Evolutionary conservation across 2,113 vertebrate genomes (phyloP).

Genomic region (Ascaphus truei): DNA sequence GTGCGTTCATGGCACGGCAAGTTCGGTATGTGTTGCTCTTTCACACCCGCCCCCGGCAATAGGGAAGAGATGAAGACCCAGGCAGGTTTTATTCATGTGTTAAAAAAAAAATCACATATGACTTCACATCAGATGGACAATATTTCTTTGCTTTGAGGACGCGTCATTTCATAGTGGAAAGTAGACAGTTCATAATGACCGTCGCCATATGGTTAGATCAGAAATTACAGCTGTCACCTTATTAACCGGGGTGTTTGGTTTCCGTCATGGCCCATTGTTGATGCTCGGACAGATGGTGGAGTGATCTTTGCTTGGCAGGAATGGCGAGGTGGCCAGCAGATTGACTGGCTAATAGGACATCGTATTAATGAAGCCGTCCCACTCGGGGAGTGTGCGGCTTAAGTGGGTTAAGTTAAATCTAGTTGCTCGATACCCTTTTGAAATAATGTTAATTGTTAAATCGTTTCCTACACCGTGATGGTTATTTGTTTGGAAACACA

Average conservation of each 20-base stretch:
- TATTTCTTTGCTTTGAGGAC: background rate
- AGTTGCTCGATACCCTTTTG: background rate
- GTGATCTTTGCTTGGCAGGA: conserved; percentile 17
- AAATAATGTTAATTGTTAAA: too few species aligned
- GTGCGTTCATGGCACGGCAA: too few species aligned
- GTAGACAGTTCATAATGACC: conserved; percentile 12
- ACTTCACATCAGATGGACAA: background rate
- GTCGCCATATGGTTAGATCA: conserved; percentile 21
- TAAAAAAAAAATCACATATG: background rate
- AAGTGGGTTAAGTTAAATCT: background rate
- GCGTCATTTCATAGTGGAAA: background rate
- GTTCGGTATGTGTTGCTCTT: too few species aligned
- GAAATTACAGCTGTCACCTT: conserved; percentile 32
- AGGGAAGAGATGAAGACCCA: too few species aligned
- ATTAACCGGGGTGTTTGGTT: conserved; percentile 22
- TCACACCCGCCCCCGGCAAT: too few species aligned
- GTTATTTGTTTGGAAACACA: too few species aligned
- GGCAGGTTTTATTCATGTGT: background rate
- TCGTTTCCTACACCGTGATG: too few species aligned
- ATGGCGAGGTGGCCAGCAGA: background rate
- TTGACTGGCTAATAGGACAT: background rate
- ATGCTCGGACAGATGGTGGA: conserved; percentile 18
- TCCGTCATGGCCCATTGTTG: conserved; percentile 9
- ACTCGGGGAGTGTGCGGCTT: background rate
- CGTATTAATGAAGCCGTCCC: background rate